Base-by-base conservation (phyloP, 2,113 vertebrate species). In the Myotis yumanensis region DNA sequence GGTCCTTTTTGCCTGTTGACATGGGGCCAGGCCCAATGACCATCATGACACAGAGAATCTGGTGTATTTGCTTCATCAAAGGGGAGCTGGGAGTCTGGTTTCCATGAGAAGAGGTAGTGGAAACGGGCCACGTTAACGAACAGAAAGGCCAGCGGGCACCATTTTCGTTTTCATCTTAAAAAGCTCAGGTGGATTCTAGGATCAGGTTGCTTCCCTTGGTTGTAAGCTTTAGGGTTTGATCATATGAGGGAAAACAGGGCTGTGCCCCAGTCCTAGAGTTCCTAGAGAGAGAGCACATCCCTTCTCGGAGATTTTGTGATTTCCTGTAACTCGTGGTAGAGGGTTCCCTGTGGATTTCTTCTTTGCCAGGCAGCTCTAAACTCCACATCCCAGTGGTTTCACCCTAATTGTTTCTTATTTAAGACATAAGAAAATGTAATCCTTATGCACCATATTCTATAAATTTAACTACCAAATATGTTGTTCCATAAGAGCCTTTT, bases 401-500 rank as follows among this genome's bases (percentile, higher is more conserved):
- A 28, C n/a, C 43, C 71, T 95, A 90, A 95, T 91, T 89, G 73
- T 90, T 93, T 72, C 93, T 97, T 84, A 96, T 91, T 95, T 93
- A 88, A 96, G 92, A 77, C 91, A 80, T 76, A 90, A 82, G 92
- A 95, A 96, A 96, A 97, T 95, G 69, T 76, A 89, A 90, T 95
- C 96, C 82, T 62, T 96, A 96, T 90, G 94, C 18, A 81, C 59
- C 66, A 52, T 89, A 93, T 76, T 92, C 93, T 89, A 89, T 95
- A 95, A 93, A 96, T 95, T 93, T 95, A 95, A 84, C 90, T 90
- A 95, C 97, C 91, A 95, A 93, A 94, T 95, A 89, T 92, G 88
- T 82, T 97, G 94, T 97, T 97, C 95, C 57, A 25, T 84, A 80
- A 95, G 82, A 97, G 79, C 35, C 91, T 93, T 97, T 97, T 97